Evolutionary conservation across 1,140 invertebrate species (phyloP), one percentile per base, ranked within the genome.

Genomic region (Zaprionus ornatus): DNA sequence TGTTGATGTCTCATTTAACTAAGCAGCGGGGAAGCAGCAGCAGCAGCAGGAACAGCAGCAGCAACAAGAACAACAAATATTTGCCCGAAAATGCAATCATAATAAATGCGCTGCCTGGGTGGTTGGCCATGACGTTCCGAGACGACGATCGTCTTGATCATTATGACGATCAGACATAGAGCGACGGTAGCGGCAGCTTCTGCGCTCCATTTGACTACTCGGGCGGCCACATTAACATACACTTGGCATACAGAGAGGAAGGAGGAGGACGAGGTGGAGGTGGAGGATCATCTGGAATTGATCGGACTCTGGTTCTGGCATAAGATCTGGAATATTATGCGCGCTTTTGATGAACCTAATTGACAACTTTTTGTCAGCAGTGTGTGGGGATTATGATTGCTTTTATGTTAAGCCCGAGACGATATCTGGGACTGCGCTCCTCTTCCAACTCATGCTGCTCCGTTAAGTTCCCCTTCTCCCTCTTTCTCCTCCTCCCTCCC

Each of bases 301-400:
- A 48, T 32, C 29, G 29, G 27, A 12, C 54, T 17, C 35, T 19
- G 55, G 27, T 23, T 25, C 27, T 54, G 29, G 21, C 60, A 40
- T 37, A 37, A 54, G 54, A 40, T 45, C 29, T 54, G 23, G 25
- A 29, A 57, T 67, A 60, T 77, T 77, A 77, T 81, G 74, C 74
- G 42, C 67, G 52, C 61, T 60, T 74, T 78, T 84, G 84, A 88
- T 88, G 74, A 78, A 84, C 84, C 76, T 88, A 88, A 88, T 88
- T 88, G 84, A 88, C 84, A 88, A 88, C 77, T 88, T 88, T 88
- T 88, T 88, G 84, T 88, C 84, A 88, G 85, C 74, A 82, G 71
- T 88, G 77, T 87, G 80, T 84, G 85, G 74, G 84, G 78, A 88
- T 88, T 88, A 88, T 88, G 84, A 88, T 88, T 88, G 84, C 77